Evolutionary conservation across 2,888 invertebrate genomes (phyloP), one percentile per base, ranked within the genome.

Genomic region (Trilocha varians): DNA sequence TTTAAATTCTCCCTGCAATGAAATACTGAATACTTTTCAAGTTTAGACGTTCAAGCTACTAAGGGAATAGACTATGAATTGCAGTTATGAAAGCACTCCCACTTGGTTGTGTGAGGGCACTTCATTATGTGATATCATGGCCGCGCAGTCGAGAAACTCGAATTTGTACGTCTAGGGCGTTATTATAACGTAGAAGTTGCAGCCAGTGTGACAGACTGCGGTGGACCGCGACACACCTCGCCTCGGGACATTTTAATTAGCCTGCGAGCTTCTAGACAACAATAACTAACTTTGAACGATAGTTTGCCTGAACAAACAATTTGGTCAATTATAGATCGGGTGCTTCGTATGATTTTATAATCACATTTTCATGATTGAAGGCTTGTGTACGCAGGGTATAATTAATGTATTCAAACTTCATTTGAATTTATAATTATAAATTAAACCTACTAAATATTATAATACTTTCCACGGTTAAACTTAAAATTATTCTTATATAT

Each of bases 171-270:
- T 44, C 37, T 36, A 46, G 17, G 32, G 44, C 32, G 18, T 45
- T 46, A 42, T 58, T 52, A 50, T 50, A 41, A 41, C 41, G 47
- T 45, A 48, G 44, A 53, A 49, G 53, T 48, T 51, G 53, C 51
- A 50, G 47, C 46, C 47, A 43, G 47, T 47, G 52, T 57, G 62
- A 52, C 63, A 55, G 50, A 37, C 49, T 52, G 59, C 39, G 62
- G 62, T 45, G 35, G 50, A 49, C 57, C 53, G 37, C 55, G 47
- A 46, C 51, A 40, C 43, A 43, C 46, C 44, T 43, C 50, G 45
- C 50, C 16, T 11, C 35, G 47, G 47, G 55, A 59, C 57, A 41
- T 51, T 62, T 64, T 64, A 64, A 64, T 65, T 64, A 63, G 56
- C 47, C 42, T 40, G 41, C 45, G 25, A 25, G 25, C 25, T 25